A percentile compares a stretch with the other conserved stretches of the same genome.
Conservation (phyloP, 2,797 vertebrate genomes). For the Lacerta agilis region DNA sequence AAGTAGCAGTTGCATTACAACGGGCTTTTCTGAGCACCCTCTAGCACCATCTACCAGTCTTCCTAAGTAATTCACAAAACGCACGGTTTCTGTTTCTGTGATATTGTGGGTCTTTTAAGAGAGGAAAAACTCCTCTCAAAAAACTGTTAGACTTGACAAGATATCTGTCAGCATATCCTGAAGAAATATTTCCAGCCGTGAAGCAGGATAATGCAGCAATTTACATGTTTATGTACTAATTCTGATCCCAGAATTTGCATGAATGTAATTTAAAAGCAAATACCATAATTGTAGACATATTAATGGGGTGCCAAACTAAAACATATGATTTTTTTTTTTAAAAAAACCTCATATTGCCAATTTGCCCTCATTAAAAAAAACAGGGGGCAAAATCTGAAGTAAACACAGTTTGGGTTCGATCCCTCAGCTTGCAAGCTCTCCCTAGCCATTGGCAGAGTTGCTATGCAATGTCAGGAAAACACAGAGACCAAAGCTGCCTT, state of each 20-base stretch:
- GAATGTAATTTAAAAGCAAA: neutral
- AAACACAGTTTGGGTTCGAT: too few relatives aligned
- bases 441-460: neutral
- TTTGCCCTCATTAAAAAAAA: neutral
- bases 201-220: neutral
- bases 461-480: neutral
- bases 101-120: neutral
- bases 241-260: neutral
- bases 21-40: conserved; percentile 1
- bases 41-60: conserved; percentile 36
- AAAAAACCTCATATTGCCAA: neutral
- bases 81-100: neutral
- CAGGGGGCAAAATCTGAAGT: neutral
- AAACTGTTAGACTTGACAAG: neutral
- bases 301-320: neutral
- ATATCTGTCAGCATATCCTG: neutral
- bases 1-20: neutral
- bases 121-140: neutral
- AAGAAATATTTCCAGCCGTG: neutral
- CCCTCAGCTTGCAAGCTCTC: too few relatives aligned
- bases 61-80: neutral
- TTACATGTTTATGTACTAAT: neutral
- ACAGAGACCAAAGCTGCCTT: neutral
- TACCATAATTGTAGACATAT: neutral
- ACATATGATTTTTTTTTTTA: neutral